Percentiles rank a stretch among this genome's conserved stretches.
Evolutionary conservation across 2,113 vertebrate genomes (phyloP).

Genomic region (Epinephelus moara): DNA sequence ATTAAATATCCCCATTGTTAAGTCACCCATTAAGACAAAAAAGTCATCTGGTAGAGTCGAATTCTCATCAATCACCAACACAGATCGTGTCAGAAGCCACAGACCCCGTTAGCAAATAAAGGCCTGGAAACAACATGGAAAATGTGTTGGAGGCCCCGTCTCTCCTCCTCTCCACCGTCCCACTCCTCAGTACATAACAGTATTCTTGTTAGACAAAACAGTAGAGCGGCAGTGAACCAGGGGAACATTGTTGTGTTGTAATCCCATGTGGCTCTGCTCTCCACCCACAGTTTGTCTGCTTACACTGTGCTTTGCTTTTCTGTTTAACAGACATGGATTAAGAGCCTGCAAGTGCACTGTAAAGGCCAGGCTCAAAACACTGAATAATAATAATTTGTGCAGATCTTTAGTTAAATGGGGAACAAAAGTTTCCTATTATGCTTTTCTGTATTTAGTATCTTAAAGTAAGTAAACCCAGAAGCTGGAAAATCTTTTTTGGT

Average conservation of each 20-base stretch:
- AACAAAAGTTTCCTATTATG: not conserved
- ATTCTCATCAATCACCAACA: not conserved
- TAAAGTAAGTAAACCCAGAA: too few relatives aligned
- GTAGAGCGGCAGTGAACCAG: constrained; percentile 6
- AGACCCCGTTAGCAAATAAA: not conserved
- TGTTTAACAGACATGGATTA: not conserved
- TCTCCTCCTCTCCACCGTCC: constrained; percentile 14
- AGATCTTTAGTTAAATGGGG: not conserved
- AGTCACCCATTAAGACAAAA: not conserved
- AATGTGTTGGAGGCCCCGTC: constrained; percentile 3
- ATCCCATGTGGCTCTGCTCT: constrained; percentile 12
- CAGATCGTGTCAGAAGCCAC: not conserved
- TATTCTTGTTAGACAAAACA: constrained; percentile 48
- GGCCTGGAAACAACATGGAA: not conserved
- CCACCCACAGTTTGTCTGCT: constrained; percentile 45
- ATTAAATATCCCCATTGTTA: not conserved
- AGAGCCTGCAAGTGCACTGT: not conserved
- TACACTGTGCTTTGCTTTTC: constrained; percentile 3
- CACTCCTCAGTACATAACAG: constrained; percentile 50
- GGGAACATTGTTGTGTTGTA: constrained; percentile 37
- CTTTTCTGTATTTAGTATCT: too few relatives aligned
- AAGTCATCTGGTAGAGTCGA: not conserved
- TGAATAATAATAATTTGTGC: not conserved
- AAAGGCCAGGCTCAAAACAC: not conserved
- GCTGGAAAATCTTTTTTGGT: too few relatives aligned